These are phyloP conservation scores for Slavum lentiscoides DNA, from an alignment of 2,888 invertebrate genomes.

Conservation along the genomic window DNA sequence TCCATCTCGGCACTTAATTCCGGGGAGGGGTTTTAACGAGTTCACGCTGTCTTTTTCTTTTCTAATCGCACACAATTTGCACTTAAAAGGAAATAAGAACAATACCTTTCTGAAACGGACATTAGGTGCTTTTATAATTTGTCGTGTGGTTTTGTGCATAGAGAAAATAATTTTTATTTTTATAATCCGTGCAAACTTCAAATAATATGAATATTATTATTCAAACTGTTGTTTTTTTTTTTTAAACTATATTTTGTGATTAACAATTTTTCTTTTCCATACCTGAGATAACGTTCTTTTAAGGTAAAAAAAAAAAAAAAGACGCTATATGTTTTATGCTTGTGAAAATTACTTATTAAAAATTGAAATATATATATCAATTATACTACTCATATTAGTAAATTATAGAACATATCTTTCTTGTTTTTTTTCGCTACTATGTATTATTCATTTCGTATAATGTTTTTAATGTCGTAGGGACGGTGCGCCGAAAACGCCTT, in stretches of 20 bases:
- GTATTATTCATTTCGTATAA: background rate
- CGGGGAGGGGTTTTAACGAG: conserved; percentile 2
- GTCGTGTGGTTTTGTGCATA: background rate
- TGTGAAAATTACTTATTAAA: background rate
- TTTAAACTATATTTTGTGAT: background rate
- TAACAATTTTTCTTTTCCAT: background rate
- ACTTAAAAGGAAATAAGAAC: conserved; percentile 5
- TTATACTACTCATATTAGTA: background rate
- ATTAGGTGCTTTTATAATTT: conserved; percentile 23
- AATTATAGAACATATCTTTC: conserved; percentile 20
- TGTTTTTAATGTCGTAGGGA: background rate
- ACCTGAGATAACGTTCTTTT: conserved; percentile 12
- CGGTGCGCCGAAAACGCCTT: background rate
- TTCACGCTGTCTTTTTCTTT: background rate
- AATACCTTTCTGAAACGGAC: background rate
- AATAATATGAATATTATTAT: background rate
- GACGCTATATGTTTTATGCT: background rate
- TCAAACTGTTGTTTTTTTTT: background rate
- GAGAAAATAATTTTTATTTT: conserved; percentile 30
- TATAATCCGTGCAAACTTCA: background rate
- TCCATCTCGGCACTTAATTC: conserved; percentile 2
- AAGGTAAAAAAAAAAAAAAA: background rate
- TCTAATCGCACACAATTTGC: conserved; percentile 4
- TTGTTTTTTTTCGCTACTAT: conserved; percentile 9
- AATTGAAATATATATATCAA: background rate